phyloP scores from a whole-genome alignment of 1,140 invertebrate species.

The Aricia agestis region DNA sequence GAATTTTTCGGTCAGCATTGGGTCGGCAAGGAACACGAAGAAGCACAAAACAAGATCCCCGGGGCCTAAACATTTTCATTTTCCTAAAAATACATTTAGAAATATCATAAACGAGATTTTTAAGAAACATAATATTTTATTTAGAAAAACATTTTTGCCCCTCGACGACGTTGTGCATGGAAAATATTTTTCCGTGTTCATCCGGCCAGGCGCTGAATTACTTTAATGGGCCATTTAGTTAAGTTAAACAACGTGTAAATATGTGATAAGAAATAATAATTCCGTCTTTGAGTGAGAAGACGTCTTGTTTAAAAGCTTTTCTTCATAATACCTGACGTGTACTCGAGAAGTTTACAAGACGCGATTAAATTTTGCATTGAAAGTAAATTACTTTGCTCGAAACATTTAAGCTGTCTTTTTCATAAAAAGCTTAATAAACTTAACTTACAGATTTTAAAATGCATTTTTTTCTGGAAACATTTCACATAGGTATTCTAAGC shows the following conservation, averaged over 20 bases:
- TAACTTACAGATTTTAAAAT: no score
- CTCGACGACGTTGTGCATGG: neutral
- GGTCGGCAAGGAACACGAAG: neutral
- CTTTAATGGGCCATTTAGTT: constrained; percentile 26
- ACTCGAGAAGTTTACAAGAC: no score
- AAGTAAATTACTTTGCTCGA: no score
- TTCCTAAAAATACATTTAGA: neutral
- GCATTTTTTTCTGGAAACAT: no score
- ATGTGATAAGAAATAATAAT: constrained; percentile 6
- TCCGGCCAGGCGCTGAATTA: neutral
- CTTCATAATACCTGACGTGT: neutral
- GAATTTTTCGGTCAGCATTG: neutral
- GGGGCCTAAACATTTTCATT: neutral
- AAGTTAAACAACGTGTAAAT: constrained; percentile 30
- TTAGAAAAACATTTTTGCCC: neutral
- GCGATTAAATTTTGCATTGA: no score
- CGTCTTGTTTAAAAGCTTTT: neutral
- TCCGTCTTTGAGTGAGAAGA: neutral
- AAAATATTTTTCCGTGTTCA: neutral
- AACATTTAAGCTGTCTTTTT: no score
- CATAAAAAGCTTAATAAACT: no score
- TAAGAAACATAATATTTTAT: neutral
- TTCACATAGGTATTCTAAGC: no score
- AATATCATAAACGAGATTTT: neutral
- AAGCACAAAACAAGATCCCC: neutral